These are phyloP conservation scores for Crotalus viridis DNA, from an alignment of 2,113 vertebrate genomes.

Conservation along the genomic window DNA sequence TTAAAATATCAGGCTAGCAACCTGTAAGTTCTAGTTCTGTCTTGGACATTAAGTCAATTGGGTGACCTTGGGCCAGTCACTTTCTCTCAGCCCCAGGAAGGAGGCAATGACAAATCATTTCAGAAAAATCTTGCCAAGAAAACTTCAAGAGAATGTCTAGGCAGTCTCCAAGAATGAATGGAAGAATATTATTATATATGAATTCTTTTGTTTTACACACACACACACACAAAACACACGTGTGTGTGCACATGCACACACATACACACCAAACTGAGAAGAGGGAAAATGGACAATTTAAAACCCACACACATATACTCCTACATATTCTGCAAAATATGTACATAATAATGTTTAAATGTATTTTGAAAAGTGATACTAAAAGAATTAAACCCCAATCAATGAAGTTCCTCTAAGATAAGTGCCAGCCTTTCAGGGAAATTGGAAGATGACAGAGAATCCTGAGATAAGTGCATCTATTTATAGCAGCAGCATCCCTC, in stretches of 20 bases:
- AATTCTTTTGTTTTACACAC: background rate
- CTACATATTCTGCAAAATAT: background rate
- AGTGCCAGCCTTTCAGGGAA: background rate
- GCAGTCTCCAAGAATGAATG: background rate
- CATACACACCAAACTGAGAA: background rate
- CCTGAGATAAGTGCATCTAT: slow-evolving; percentile 11
- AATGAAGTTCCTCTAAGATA: slow-evolving; percentile 20
- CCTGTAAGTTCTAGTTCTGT: background rate
- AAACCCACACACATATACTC: background rate
- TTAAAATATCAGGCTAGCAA: background rate
- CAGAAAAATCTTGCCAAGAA: background rate
- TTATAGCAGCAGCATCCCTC: slow-evolving; percentile 4
- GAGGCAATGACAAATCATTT: background rate
- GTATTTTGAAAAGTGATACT: background rate
- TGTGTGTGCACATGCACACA: too few species aligned
- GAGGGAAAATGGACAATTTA: background rate
- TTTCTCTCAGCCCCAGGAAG: background rate
- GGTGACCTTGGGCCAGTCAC: background rate
- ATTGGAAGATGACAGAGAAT: slow-evolving; percentile 14
- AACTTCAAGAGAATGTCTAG: background rate
- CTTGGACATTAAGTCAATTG: background rate
- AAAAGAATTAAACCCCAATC: background rate
- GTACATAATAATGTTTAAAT: slow-evolving; percentile 4
- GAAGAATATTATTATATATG: background rate
- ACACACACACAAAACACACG: background rate